Percentiles rank a stretch among this genome's conserved stretches.
These are phyloP conservation scores for Malurus melanocephalus DNA, from an alignment of 2,113 vertebrate species.

Conservation along the genomic window DNA sequence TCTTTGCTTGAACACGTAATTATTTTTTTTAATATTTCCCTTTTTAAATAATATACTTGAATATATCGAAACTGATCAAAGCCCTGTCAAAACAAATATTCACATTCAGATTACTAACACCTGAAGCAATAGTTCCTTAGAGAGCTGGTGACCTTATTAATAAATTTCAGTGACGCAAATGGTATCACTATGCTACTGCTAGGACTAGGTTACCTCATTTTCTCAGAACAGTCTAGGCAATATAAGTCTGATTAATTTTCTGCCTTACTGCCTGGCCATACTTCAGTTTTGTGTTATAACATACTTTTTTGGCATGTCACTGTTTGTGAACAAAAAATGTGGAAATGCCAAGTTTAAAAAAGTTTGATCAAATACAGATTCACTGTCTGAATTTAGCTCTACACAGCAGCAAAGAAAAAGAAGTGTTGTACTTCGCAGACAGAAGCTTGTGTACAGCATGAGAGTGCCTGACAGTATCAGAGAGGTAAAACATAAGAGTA, in stretches of 20 bases:
- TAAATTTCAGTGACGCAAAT: background rate
- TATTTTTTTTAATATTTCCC: background rate
- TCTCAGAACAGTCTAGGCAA: background rate
- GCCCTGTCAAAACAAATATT: conserved; percentile 6
- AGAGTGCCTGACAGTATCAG: conserved; percentile 17
- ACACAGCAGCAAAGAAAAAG: conserved; percentile 9
- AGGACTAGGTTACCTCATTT: background rate
- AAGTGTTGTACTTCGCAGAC: background rate
- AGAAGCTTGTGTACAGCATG: background rate
- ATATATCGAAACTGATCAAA: background rate
- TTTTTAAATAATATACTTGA: background rate
- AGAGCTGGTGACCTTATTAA: conserved; percentile 19
- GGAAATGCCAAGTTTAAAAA: background rate
- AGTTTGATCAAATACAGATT: background rate
- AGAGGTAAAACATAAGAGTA: conserved; percentile 11
- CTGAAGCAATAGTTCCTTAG: background rate
- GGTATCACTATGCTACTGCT: background rate
- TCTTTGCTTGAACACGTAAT: background rate
- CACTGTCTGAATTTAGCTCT: background rate
- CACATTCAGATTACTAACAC: background rate
- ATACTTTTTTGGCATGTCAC: background rate
- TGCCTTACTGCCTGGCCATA: background rate
- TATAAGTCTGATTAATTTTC: conserved; percentile 4
- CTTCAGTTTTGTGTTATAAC: background rate
- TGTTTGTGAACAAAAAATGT: background rate